phyloP scores from a whole-genome alignment of 1,140 invertebrate species.

The Drosophila sproati region DNA sequence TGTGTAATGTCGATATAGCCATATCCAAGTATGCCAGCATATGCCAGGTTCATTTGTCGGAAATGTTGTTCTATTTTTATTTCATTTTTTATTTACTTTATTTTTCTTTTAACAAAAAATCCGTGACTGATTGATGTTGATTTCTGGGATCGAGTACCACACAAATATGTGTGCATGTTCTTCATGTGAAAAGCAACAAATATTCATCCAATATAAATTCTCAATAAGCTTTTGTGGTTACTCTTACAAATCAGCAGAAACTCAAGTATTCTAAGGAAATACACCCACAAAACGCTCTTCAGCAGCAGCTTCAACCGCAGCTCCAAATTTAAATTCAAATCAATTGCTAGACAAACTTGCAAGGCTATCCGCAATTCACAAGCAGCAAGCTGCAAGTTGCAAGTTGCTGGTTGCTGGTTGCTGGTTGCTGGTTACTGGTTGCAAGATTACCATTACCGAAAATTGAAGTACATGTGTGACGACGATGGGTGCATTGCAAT shows the following conservation, averaged over 20 bases:
- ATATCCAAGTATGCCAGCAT: too few species aligned
- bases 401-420: conserved; percentile 6
- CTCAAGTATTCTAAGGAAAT: conserved; percentile 1
- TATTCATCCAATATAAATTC: neutral
- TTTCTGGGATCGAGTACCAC: too few species aligned
- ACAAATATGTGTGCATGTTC: neutral
- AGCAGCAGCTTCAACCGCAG: conserved; percentile 5
- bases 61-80: neutral
- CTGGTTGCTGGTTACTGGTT: conserved; percentile 23
- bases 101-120: too few species aligned
- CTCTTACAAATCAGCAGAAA: neutral
- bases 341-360: conserved; percentile 30
- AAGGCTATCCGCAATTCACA: conserved; percentile 14
- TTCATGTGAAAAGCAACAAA: neutral
- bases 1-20: too few species aligned
- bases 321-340: conserved; percentile 4
- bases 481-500: conserved; percentile 38
- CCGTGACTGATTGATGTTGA: too few species aligned
- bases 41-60: too few species aligned
- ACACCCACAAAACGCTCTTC: neutral
- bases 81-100: too few species aligned
- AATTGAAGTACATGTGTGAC: conserved; percentile 79
- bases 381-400: conserved; percentile 22
- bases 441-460: conserved; percentile 69
- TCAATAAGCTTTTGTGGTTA: conserved; percentile 16